Evolutionary conservation across 2,888 invertebrate genomes (phyloP), one percentile per base, ranked within the genome.

Genomic region (Melinaea marsaeus): DNA sequence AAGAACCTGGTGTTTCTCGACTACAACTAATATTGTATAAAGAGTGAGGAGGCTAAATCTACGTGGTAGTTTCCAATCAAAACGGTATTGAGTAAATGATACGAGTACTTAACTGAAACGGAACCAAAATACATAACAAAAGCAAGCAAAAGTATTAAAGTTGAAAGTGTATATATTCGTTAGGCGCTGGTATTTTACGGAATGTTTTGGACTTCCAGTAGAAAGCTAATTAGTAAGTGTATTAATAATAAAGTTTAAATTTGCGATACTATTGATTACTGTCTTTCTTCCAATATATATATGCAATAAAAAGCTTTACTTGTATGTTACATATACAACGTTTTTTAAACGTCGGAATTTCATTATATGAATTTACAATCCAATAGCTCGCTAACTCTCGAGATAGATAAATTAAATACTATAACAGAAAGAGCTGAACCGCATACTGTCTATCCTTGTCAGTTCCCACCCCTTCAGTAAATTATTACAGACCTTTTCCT

Each of bases 351-450:
- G 22, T 1, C n/a, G 46, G 13, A 4, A n/a, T n/a, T 55, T 55
- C 58, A 54, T 55, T 61, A 58, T 58, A 64, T 64, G n/a, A 46
- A 46, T 46, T 59, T 63, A 61, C 63, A 61, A 62, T 62, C 64
- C 63, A 66, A 64, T 61, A 67, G 64, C 58, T 59, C 58, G 59
- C 61, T 4, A 11, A 46, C 11, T n/a, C 4, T 61, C 58, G 35
- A 59, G 68, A 60, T 69, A 70, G 68, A 68, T 70, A 70, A 71
- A 67, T 71, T 70, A 71, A 70, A 68, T 66, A 64, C 62, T 22
- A 65, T 69, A 68, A 64, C 56, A 55, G 57, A 62, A 54, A 63
- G 58, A 66, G 63, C 61, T 45, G 37, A 62, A 61, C 64, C 46
- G 60, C 59, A 42, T 61, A 60, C 64, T 67, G 67, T 65, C 64